phyloP scores from a whole-genome alignment of 2,113 vertebrate genomes.

The Tetraodon nigroviridis region DNA sequence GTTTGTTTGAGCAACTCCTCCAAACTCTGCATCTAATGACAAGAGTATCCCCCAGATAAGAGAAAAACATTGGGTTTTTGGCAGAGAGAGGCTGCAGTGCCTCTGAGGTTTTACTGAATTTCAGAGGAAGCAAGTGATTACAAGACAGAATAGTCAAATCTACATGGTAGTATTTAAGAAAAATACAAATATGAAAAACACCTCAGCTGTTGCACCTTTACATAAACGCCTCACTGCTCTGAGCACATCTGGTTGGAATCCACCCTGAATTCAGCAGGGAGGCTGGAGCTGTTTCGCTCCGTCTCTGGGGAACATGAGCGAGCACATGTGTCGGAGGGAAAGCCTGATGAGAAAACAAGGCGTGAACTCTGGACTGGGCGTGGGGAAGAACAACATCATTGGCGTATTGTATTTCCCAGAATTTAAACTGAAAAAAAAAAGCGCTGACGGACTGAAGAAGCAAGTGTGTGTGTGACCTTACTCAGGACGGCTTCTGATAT shows the following conservation, averaged over 20 bases:
- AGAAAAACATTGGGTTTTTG: constrained; percentile 53
- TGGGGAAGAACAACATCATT: neutral
- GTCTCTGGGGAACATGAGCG: constrained; percentile 25
- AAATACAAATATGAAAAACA: neutral
- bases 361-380: neutral
- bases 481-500: constrained; percentile 14
- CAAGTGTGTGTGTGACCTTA: no score
- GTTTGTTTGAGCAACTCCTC: constrained; percentile 63
- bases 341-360: constrained; percentile 33
- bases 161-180: neutral
- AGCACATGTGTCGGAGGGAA: constrained; percentile 41
- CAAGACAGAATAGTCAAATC: constrained; percentile 23
- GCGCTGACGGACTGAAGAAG: neutral
- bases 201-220: neutral
- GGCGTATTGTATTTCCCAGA: neutral
- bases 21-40: constrained; percentile 66
- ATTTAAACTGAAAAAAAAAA: neutral
- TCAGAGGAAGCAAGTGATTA: constrained; percentile 38
- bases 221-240: constrained; percentile 7
- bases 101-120: constrained; percentile 40
- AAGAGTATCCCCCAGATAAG: constrained; percentile 54
- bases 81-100: constrained; percentile 27
- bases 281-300: constrained; percentile 1
- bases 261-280: constrained; percentile 42
- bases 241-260: constrained; percentile 30